Conservation (phyloP, 2,888 invertebrate genomes). For the Taphrorychus bicolor region DNA sequence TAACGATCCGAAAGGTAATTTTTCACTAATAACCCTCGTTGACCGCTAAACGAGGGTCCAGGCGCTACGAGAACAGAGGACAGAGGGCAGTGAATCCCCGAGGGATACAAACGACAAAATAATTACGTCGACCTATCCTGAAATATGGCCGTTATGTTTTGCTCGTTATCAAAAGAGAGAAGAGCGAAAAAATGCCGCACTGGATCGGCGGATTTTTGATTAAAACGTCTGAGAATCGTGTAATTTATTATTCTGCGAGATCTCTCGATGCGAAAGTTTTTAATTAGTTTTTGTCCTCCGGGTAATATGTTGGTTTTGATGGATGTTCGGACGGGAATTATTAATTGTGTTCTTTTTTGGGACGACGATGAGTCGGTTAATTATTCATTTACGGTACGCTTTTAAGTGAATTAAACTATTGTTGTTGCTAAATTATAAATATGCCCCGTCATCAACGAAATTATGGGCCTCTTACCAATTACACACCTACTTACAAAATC, state of each 20-base stretch:
- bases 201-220: conserved; percentile 11
- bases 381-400: not conserved
- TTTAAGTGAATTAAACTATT: not conserved
- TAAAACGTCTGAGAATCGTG: conserved; percentile 6
- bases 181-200: not conserved
- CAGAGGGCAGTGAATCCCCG: not conserved
- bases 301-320: not conserved
- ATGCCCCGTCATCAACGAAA: not conserved
- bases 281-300: conserved; percentile 1
- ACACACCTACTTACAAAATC: no score
- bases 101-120: conserved; percentile 14
- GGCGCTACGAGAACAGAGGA: not conserved
- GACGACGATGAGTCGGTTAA: no score
- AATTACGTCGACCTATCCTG: conserved; percentile 10
- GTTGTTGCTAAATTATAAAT: no score
- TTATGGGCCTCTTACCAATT: no score
- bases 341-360: not conserved
- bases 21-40: not conserved
- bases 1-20: not conserved
- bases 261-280: conserved; percentile 4
- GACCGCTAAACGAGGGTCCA: not conserved
- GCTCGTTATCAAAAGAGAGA: conserved; percentile 11
- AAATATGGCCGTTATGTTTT: conserved; percentile 15
- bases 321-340: not conserved
- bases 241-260: not conserved